Percentiles rank a stretch among this genome's conserved stretches.
Conservation (phyloP, 1,140 invertebrate genomes). For the Spodoptera litura region DNA sequence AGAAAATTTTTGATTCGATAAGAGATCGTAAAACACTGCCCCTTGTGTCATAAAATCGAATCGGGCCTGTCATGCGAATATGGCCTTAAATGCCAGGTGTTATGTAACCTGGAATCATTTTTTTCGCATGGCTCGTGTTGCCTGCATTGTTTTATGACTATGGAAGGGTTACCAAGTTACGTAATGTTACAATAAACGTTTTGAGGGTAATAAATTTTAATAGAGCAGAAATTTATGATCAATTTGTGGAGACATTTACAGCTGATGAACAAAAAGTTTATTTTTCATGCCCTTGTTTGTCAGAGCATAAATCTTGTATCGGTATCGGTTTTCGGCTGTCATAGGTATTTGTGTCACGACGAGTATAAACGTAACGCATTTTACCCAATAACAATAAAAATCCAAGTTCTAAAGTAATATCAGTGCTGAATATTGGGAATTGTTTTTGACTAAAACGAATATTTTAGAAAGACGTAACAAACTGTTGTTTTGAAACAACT, state of each 20-base stretch:
- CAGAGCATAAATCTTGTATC: constrained; percentile 61
- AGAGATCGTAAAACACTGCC: constrained; percentile 80
- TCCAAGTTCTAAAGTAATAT: constrained; percentile 2
- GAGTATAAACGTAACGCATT: constrained; percentile 28
- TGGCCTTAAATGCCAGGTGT: constrained; percentile 64
- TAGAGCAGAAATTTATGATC: constrained; percentile 79
- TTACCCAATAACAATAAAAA: constrained; percentile 32
- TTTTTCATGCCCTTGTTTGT: constrained; percentile 71
- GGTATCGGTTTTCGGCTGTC: constrained; percentile 51
- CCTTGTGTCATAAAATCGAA: constrained; percentile 76
- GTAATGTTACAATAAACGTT: constrained; percentile 80
- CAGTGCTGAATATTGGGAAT: constrained; percentile 16
- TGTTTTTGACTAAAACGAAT: constrained; percentile 8
- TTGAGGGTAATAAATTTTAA: constrained; percentile 81
- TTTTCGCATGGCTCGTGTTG: constrained; percentile 73
- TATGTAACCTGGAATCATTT: constrained; percentile 61
- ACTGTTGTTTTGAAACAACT: constrained; percentile 35
- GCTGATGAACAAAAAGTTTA: constrained; percentile 76
- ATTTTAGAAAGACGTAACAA: not conserved
- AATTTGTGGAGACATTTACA: constrained; percentile 80
- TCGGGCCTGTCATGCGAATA: constrained; percentile 63
- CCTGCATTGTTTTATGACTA: constrained; percentile 78
- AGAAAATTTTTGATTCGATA: constrained; percentile 80
- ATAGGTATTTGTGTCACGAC: constrained; percentile 41
- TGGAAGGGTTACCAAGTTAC: constrained; percentile 80